These are phyloP conservation scores for Labia minor DNA, from an alignment of 2,888 invertebrate species.

Conservation along the genomic window DNA sequence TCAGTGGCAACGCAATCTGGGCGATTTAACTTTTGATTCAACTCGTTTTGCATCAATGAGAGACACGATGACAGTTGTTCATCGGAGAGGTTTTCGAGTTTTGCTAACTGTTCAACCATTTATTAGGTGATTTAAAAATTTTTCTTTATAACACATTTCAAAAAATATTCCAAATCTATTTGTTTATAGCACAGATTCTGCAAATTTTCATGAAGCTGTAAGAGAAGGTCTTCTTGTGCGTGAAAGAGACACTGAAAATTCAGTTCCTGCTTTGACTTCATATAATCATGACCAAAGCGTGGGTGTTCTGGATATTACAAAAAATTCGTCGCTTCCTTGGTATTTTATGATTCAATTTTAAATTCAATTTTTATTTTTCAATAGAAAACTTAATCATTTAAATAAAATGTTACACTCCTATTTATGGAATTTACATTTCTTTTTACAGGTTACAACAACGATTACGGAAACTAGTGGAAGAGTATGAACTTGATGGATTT, in stretches of 20 bases:
- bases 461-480: conserved; percentile 55
- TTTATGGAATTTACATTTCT: too few relatives aligned
- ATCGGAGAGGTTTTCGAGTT: conserved; percentile 73
- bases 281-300: conserved; percentile 66
- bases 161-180: too few relatives aligned
- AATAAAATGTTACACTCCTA: too few relatives aligned
- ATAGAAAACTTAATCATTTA: too few relatives aligned
- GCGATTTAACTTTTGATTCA: conserved; percentile 74
- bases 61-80: conserved; percentile 66
- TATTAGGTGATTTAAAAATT: conserved; percentile 37
- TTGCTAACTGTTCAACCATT: conserved; percentile 85
- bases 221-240: conserved; percentile 61
- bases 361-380: too few relatives aligned
- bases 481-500: conserved; percentile 74
- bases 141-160: background rate
- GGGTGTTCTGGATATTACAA: conserved; percentile 77
- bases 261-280: conserved; percentile 69
- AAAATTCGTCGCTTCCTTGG: conserved; percentile 72
- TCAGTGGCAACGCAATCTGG: conserved; percentile 34
- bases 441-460: conserved; percentile 45
- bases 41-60: conserved; percentile 65
- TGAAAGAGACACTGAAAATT: conserved; percentile 65
- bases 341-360: too few relatives aligned
- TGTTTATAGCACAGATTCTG: conserved; percentile 55
- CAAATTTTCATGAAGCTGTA: conserved; percentile 70